Conservation (phyloP, 2,797 vertebrate species). For the Aratinga solstitialis region DNA sequence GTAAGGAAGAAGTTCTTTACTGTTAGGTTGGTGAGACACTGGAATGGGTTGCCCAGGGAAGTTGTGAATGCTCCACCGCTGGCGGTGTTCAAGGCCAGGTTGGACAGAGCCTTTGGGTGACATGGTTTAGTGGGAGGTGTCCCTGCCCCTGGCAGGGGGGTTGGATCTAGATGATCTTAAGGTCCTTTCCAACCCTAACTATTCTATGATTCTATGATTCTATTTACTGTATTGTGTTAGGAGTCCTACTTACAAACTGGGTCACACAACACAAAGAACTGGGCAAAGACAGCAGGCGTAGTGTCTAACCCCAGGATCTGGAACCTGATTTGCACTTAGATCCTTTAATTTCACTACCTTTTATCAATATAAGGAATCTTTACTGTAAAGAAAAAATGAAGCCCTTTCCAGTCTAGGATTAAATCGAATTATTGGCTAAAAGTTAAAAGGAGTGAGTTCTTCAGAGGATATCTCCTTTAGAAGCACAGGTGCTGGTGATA, state of each 20-base stretch:
- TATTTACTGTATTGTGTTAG: not conserved
- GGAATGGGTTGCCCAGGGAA: too few species aligned
- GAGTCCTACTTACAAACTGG: not conserved
- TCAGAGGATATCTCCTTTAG: not conserved
- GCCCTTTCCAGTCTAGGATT: not conserved
- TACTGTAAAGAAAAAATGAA: not conserved
- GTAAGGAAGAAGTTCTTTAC: too few species aligned
- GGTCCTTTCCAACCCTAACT: too few species aligned
- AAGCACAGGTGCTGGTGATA: not conserved
- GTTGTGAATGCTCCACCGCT: too few species aligned
- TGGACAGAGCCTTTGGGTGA: too few species aligned
- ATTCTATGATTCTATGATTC: too few species aligned
- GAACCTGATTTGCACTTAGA: not conserved
- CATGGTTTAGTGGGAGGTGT: too few species aligned
- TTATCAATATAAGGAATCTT: not conserved
- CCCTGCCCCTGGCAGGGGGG: too few species aligned
- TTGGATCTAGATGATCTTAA: too few species aligned
- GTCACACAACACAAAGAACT: not conserved
- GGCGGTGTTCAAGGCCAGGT: too few species aligned
- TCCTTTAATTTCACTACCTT: not conserved
- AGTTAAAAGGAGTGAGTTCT: not conserved
- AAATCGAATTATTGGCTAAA: not conserved
- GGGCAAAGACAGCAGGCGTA: not conserved
- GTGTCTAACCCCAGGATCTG: not conserved
- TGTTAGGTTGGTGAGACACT: too few species aligned